Evolutionary conservation across 2,113 vertebrate genomes (phyloP).

Genomic region (Hiodon tergisus): DNA sequence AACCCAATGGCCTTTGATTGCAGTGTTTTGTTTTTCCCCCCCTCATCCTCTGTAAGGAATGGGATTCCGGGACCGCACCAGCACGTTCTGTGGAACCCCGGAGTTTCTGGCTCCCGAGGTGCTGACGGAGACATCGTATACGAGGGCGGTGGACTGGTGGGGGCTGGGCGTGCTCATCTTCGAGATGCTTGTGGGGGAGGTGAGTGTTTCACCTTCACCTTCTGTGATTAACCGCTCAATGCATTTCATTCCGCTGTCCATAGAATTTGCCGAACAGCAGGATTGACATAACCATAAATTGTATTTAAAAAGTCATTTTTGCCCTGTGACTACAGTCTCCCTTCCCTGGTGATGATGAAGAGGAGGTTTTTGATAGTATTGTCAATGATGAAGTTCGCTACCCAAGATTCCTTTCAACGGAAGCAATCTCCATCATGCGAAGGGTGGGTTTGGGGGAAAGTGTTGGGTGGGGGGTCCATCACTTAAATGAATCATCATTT

Average conservation of each 20-base stretch:
- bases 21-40: not conserved
- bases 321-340: conserved; percentile 70
- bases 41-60: conserved; percentile 68
- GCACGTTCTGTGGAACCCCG: conserved; percentile 95
- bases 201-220: conserved; percentile 49
- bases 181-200: conserved; percentile 98
- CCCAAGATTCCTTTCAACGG: conserved; percentile 91
- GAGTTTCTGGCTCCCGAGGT: conserved; percentile 98
- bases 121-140: conserved; percentile 95
- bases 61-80: conserved; percentile 95
- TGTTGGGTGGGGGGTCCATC: not conserved
- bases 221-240: too few relatives aligned
- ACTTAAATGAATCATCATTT: not conserved
- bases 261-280: too few relatives aligned
- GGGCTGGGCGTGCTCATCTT: conserved; percentile 97
- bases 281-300: not conserved
- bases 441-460: conserved; percentile 64
- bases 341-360: conserved; percentile 96
- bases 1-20: not conserved
- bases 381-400: conserved; percentile 98
- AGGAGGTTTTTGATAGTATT: conserved; percentile 98
- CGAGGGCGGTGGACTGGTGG: conserved; percentile 97
- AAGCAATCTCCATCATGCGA: conserved; percentile 98
- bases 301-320: not conserved
- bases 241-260: too few relatives aligned